These are phyloP conservation scores for Subacronicta megacephala DNA, from an alignment of 2,888 invertebrate genomes.

Conservation along the genomic window DNA sequence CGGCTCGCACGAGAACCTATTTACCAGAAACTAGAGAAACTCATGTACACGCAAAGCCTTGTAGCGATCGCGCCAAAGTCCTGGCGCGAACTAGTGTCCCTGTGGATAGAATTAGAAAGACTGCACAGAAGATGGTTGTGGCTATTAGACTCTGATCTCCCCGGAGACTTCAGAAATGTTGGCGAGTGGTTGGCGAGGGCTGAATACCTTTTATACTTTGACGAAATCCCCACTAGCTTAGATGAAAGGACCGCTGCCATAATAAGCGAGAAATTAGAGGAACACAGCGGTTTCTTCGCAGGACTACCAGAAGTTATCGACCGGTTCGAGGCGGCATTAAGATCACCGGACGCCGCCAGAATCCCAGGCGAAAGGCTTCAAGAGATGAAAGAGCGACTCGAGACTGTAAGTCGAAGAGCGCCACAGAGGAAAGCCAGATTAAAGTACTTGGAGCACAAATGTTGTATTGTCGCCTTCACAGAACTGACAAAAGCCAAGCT, in stretches of 20 bases:
- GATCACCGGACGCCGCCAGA: constrained; percentile 91
- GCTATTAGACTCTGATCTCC: constrained; percentile 95
- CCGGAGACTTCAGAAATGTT: constrained; percentile 95
- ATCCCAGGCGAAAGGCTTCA: constrained; percentile 95
- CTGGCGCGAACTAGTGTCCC: constrained; percentile 94
- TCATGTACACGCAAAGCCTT: constrained; percentile 94
- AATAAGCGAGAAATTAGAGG: constrained; percentile 96
- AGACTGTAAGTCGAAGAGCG: constrained; percentile 93
- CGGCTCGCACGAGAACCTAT: constrained; percentile 92
- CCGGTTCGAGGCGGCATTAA: constrained; percentile 93
- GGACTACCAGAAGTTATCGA: constrained; percentile 94
- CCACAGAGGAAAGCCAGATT: constrained; percentile 95
- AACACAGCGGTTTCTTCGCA: constrained; percentile 96
- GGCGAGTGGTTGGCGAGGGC: constrained; percentile 98
- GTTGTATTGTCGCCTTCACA: constrained; percentile 97
- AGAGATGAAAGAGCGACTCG: constrained; percentile 94
- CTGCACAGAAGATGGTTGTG: constrained; percentile 96
- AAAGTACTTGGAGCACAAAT: constrained; percentile 97
- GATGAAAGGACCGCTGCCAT: constrained; percentile 97
- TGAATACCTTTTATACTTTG: constrained; percentile 94
- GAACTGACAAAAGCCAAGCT: constrained; percentile 97
- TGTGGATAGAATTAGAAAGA: constrained; percentile 95
- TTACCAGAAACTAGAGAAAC: constrained; percentile 94
- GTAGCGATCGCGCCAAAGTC: constrained; percentile 95
- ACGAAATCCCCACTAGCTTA: constrained; percentile 95